These are phyloP conservation scores for Lepilemur ruficaudatus DNA, from an alignment of 2,797 vertebrate genomes.

Conservation along the genomic window DNA sequence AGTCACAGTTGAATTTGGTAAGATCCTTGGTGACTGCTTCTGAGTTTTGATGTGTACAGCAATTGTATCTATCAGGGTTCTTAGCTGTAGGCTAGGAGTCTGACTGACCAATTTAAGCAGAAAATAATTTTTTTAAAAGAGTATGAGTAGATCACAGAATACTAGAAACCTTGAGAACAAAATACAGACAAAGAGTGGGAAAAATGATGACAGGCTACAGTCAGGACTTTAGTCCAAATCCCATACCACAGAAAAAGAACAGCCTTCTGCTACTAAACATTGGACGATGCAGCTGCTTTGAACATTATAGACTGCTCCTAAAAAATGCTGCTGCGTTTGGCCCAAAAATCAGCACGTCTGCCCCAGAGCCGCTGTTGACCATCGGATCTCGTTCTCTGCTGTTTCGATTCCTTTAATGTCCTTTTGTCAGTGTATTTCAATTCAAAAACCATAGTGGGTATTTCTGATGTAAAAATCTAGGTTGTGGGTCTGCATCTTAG, in stretches of 20 bases:
- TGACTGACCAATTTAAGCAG: neutral
- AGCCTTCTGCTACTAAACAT: neutral
- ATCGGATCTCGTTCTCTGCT: neutral
- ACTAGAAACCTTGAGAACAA: neutral
- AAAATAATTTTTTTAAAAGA: neutral
- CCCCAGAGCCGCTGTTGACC: neutral
- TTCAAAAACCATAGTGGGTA: neutral
- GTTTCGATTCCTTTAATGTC: neutral
- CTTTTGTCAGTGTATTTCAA: neutral
- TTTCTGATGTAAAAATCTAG: slow-evolving; percentile 5
- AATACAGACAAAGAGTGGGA: neutral
- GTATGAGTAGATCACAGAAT: neutral
- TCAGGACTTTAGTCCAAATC: neutral
- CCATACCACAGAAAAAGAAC: neutral
- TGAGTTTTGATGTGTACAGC: neutral
- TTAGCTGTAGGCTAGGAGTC: neutral
- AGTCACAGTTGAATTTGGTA: neutral
- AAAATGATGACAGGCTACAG: neutral
- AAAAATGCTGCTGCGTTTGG: neutral
- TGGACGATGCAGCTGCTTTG: neutral
- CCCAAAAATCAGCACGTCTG: neutral
- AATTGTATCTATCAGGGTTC: neutral
- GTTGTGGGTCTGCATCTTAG: neutral
- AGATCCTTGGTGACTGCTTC: neutral
- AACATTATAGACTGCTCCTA: accelerated